These are phyloP conservation scores for Amiota mariae DNA, from an alignment of 2,888 invertebrate genomes.

Conservation along the genomic window DNA sequence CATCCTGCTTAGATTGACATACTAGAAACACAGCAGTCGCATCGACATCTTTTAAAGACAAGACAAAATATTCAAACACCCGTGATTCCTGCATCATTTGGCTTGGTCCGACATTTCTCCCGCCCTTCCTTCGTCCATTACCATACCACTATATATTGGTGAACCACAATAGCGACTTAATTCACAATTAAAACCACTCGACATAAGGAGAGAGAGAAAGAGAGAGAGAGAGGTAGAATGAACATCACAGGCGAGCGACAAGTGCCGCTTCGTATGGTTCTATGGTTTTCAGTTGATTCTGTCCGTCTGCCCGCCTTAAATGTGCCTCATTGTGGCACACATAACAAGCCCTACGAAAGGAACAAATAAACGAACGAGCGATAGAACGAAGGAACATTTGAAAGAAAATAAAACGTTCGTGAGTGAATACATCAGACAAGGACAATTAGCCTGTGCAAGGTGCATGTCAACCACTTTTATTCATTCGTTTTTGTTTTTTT, in stretches of 20 bases:
- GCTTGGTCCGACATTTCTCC: too few species aligned
- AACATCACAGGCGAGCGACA: slow-evolving; percentile 1
- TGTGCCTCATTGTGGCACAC: slow-evolving; percentile 38
- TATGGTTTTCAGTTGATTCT: neutral
- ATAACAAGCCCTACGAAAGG: slow-evolving; percentile 21
- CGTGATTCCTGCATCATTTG: slow-evolving; percentile 17
- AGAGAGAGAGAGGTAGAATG: slow-evolving; percentile 35
- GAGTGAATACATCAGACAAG: slow-evolving; percentile 53
- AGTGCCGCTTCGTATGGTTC: neutral
- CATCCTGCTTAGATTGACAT: slow-evolving; percentile 51
- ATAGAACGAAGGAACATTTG: slow-evolving; percentile 37
- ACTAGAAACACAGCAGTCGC: neutral
- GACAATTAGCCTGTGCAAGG: slow-evolving; percentile 43
- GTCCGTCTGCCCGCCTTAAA: slow-evolving; percentile 26
- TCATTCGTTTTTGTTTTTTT: neutral
- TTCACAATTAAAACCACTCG: slow-evolving; percentile 72
- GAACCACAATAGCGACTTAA: slow-evolving; percentile 71
- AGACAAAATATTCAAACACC: slow-evolving; percentile 17
- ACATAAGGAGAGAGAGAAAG: slow-evolving; percentile 44
- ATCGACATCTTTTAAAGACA: slow-evolving; percentile 42
- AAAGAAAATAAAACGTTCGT: neutral
- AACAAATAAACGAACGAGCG: slow-evolving; percentile 20
- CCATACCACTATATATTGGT: slow-evolving; percentile 32
- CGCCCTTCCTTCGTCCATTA: neutral
- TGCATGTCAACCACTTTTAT: slow-evolving; percentile 3